phyloP scores from a whole-genome alignment of 2,888 invertebrate species.

The Platycheirus rosarum region DNA sequence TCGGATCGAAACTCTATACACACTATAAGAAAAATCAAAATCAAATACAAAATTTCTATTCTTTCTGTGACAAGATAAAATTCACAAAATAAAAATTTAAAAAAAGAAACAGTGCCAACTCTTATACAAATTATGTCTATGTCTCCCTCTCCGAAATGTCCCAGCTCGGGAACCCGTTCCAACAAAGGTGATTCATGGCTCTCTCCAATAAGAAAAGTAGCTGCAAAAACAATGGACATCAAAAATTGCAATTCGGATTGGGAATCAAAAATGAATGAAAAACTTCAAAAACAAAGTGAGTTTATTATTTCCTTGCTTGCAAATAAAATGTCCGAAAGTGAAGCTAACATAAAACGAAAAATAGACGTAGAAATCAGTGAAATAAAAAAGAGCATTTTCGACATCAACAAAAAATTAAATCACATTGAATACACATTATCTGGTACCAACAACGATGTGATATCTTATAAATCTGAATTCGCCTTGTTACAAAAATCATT shows the following conservation, averaged over 20 bases:
- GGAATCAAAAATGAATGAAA: conserved; percentile 2
- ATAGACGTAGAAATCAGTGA: neutral
- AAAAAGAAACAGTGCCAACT: no score
- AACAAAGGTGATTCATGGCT: neutral
- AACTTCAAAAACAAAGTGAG: conserved; percentile 11
- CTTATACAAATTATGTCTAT: no score
- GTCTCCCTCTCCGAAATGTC: no score
- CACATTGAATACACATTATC: neutral
- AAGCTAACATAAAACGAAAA: neutral
- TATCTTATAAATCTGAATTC: neutral
- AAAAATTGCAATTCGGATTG: neutral
- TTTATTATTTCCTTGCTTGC: conserved; percentile 10
- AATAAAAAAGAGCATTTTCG: neutral
- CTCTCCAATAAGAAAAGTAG: neutral
- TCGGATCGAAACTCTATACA: neutral
- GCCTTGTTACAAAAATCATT: neutral
- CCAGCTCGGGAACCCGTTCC: no score
- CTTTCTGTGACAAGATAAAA: neutral
- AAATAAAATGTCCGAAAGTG: conserved; percentile 13
- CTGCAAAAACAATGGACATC: conserved; percentile 2
- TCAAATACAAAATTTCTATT: neutral
- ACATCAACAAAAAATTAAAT: conserved; percentile 4
- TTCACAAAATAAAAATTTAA: no score
- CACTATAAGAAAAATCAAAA: neutral
- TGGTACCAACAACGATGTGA: neutral